phyloP scores from a whole-genome alignment of 2,797 vertebrate species.

The Austrolebias charrua region DNA sequence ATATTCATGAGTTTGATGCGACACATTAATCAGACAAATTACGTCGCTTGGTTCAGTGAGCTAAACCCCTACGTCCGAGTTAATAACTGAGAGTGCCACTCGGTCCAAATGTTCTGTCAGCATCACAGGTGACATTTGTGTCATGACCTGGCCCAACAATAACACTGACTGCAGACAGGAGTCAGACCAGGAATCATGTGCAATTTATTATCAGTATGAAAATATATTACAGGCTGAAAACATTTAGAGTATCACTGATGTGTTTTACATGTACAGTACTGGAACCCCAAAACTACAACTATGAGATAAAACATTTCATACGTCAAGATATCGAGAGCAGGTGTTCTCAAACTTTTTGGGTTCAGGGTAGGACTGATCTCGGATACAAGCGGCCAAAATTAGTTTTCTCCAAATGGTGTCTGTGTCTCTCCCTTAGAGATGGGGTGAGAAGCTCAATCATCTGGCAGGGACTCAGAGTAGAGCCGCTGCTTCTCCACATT shows the following conservation, averaged over 20 bases:
- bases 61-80: slow-evolving; percentile 56
- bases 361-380: no score
- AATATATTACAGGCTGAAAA: slow-evolving; percentile 13
- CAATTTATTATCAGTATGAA: slow-evolving; percentile 24
- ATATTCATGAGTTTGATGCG: slow-evolving; percentile 66
- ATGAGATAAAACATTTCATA: no score
- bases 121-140: slow-evolving; percentile 49
- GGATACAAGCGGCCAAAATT: no score
- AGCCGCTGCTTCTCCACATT: no score
- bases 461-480: no score
- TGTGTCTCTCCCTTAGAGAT: no score
- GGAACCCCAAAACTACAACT: no score
- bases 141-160: slow-evolving; percentile 36
- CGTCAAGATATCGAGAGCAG: no score
- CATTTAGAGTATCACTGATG: slow-evolving; percentile 2
- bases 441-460: no score
- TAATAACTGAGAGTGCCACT: slow-evolving; percentile 61
- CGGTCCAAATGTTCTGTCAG: slow-evolving; percentile 40
- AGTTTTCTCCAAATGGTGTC: no score
- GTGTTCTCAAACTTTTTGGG: no score
- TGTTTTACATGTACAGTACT: slow-evolving; percentile 6
- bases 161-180: slow-evolving; percentile 41
- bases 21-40: slow-evolving; percentile 72
- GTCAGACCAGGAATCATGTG: slow-evolving; percentile 26
- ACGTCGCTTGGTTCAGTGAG: slow-evolving; percentile 63